Percentiles rank a stretch among this genome's conserved stretches.
Evolutionary conservation across 2,113 vertebrate species (phyloP).

Genomic region (Aldabrachelys gigantea): DNA sequence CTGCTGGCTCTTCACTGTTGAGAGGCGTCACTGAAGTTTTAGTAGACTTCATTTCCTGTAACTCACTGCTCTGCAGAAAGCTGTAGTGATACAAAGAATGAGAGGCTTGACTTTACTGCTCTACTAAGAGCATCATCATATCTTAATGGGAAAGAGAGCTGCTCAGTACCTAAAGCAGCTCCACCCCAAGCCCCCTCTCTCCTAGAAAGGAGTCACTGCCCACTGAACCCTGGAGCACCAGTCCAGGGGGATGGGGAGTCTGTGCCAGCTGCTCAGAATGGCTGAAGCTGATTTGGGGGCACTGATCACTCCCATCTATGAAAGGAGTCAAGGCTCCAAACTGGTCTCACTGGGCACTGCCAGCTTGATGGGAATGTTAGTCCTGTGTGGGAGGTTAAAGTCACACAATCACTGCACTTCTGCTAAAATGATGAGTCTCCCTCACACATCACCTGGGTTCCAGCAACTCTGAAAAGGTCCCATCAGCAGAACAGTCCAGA

Average conservation of each 20-base stretch:
- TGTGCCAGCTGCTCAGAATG: background rate
- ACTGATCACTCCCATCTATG: background rate
- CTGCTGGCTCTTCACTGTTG: background rate
- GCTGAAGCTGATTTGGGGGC: background rate
- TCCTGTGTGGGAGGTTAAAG: background rate
- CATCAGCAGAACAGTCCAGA: background rate
- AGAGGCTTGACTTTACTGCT: background rate
- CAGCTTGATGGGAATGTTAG: background rate
- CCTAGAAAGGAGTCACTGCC: accelerated
- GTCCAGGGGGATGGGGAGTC: background rate
- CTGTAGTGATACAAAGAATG: slow-evolving; percentile 4
- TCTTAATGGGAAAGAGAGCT: background rate
- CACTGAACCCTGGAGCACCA: slow-evolving; percentile 1
- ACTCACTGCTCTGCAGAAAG: background rate
- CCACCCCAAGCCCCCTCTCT: background rate
- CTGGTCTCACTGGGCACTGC: background rate
- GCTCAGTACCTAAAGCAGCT: background rate
- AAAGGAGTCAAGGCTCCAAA: background rate
- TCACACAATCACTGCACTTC: background rate
- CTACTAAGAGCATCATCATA: background rate
- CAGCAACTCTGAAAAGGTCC: background rate
- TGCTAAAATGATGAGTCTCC: background rate
- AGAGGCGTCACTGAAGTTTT: accelerated
- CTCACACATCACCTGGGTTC: slow-evolving; percentile 66
- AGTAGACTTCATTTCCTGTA: background rate